Percentiles rank a stretch among this genome's conserved stretches.
Conservation (phyloP, 2,113 vertebrate species). For the Oplegnathus fasciatus region DNA sequence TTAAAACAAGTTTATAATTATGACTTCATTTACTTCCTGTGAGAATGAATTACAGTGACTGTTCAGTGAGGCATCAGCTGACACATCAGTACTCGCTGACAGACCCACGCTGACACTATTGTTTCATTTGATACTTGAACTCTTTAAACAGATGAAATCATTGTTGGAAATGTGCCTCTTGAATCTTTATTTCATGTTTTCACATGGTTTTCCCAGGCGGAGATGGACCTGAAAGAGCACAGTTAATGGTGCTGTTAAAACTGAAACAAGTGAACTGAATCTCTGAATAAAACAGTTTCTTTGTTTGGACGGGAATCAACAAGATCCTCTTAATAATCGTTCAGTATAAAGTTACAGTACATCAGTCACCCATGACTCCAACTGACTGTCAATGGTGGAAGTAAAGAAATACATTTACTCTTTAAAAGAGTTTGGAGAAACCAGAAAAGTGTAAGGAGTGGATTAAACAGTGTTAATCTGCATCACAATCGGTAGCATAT, state of each 20-base stretch:
- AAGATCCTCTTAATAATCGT: constrained; percentile 25
- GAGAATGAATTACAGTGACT: neutral
- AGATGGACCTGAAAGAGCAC: constrained; percentile 31
- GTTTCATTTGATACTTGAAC: constrained; percentile 35
- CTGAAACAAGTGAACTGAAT: constrained; percentile 50
- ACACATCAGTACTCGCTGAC: constrained; percentile 10
- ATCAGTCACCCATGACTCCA: constrained; percentile 24
- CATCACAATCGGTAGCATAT: neutral
- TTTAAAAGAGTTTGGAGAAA: neutral
- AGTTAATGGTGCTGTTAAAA: constrained; percentile 37
- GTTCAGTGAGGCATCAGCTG: constrained; percentile 3
- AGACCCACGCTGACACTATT: neutral
- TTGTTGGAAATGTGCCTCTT: constrained; percentile 17
- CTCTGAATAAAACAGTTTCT: constrained; percentile 30
- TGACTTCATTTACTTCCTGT: neutral
- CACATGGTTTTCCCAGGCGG: constrained; percentile 35
- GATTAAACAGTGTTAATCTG: neutral
- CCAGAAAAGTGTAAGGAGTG: neutral
- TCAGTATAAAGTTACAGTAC: constrained; percentile 51
- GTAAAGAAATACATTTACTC: neutral
- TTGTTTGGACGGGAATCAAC: constrained; percentile 26
- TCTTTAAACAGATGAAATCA: constrained; percentile 38
- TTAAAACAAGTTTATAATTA: too few species aligned
- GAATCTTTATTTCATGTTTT: constrained; percentile 38
- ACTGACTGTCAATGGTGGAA: neutral